Evolutionary conservation across 2,797 vertebrate species (phyloP).

Genomic region (Erethizon dorsatum): DNA sequence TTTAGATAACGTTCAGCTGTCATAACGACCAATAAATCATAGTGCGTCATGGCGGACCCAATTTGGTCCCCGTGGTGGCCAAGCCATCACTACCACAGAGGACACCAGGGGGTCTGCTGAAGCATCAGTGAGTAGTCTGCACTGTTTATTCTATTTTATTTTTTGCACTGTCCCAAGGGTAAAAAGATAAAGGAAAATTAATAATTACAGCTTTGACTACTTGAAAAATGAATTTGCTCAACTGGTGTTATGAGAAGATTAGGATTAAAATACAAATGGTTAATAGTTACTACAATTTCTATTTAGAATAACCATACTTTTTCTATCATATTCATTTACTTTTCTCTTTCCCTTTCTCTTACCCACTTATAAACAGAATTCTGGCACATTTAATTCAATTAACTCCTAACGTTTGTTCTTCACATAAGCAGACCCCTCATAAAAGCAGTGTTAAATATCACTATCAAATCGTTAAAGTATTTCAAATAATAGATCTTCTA

Average conservation of each 20-base stretch:
- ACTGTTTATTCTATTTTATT: neutral
- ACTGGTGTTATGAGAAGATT: neutral
- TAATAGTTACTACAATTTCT: neutral
- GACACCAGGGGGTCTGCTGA: neutral
- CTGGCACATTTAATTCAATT: slow-evolving; percentile 55
- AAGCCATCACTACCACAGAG: neutral
- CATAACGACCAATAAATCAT: neutral
- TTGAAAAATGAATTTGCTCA: neutral
- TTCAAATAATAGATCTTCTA: slow-evolving; percentile 59
- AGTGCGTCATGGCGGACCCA: neutral
- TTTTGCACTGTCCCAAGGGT: neutral
- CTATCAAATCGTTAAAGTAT: slow-evolving; percentile 73
- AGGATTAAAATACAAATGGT: slow-evolving; percentile 41
- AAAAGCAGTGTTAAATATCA: slow-evolving; percentile 65
- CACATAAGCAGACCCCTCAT: neutral
- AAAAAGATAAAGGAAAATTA: neutral
- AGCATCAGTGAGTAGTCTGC: neutral
- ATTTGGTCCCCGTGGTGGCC: neutral
- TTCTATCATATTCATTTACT: neutral
- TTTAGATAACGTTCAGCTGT: neutral
- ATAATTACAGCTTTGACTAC: neutral
- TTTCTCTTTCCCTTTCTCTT: slow-evolving; percentile 41
- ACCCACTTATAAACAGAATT: slow-evolving; percentile 25
- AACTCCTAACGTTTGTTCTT: slow-evolving; percentile 42
- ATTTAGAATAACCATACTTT: slow-evolving; percentile 27